A percentile compares a stretch with the other conserved stretches of the same genome.
These are phyloP conservation scores for Meloidogyne exigua DNA, from an alignment of 1,140 invertebrate species.

Conservation along the genomic window DNA sequence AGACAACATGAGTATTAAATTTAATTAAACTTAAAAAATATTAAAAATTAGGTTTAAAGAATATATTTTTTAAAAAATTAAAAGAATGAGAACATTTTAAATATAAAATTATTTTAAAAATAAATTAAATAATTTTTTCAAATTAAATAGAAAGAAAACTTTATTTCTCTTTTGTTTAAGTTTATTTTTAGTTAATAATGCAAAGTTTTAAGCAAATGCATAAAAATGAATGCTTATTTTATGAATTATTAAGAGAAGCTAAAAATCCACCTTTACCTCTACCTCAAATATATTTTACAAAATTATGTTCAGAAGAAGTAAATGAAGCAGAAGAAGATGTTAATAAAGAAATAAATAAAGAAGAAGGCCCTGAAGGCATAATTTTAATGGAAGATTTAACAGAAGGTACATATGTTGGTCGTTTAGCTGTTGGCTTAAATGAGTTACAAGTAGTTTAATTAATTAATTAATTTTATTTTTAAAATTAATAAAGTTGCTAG, in stretches of 20 bases:
- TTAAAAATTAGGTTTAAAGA: too few species aligned
- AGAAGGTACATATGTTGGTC: slow-evolving; percentile 6
- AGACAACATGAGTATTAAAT: too few species aligned
- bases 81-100: too few species aligned
- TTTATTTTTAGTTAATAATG: not conserved
- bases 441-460: not conserved
- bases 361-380: not conserved
- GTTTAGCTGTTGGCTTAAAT: not conserved
- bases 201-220: not conserved
- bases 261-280: slow-evolving; percentile 2
- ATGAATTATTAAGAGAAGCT: not conserved
- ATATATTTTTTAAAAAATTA: too few species aligned
- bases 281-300: slow-evolving; percentile 16
- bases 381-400: slow-evolving; percentile 19
- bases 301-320: not conserved
- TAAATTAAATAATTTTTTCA: not conserved
- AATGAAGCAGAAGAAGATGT: too few species aligned
- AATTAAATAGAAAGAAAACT: too few species aligned
- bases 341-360: not conserved
- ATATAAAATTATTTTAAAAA: too few species aligned
- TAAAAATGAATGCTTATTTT: slow-evolving; percentile 20
- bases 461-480: too few species aligned
- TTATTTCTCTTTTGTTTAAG: not conserved
- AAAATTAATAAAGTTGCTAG: too few species aligned
- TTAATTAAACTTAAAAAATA: too few species aligned